Percentiles rank a stretch among this genome's conserved stretches.
Conservation (phyloP, 1,140 invertebrate genomes). For the Aphis gossypii region DNA sequence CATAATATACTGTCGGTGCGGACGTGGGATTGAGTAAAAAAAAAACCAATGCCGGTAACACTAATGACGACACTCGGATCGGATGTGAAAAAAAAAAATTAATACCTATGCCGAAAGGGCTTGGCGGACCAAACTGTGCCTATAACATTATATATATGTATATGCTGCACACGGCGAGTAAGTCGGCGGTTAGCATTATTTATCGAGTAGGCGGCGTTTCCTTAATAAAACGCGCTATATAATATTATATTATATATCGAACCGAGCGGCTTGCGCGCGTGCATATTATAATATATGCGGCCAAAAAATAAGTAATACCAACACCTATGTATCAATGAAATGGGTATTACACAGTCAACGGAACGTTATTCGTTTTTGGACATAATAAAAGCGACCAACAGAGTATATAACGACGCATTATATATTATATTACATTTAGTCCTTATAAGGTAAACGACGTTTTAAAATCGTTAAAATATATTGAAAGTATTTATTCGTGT, state of each 20-base stretch:
- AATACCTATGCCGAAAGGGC: conserved; percentile 2
- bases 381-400: not conserved
- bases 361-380: not conserved
- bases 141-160: not conserved
- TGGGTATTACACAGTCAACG: not conserved
- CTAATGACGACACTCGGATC: conserved; percentile 28
- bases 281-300: not conserved
- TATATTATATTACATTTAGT: not conserved
- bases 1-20: not conserved
- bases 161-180: not conserved
- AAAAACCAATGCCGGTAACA: not conserved
- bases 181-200: not conserved
- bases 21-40: conserved; percentile 42
- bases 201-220: conserved; percentile 19
- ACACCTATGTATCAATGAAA: not conserved
- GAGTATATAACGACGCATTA: not conserved
- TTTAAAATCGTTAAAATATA: conserved; percentile 2
- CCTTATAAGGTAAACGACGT: not conserved
- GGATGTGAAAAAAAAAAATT: not conserved
- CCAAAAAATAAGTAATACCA: not conserved
- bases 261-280: not conserved
- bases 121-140: not conserved
- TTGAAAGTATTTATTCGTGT: not conserved
- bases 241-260: not conserved
- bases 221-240: conserved; percentile 2